Conservation (phyloP, 2,888 invertebrate species). For the Cephus spinipes region DNA sequence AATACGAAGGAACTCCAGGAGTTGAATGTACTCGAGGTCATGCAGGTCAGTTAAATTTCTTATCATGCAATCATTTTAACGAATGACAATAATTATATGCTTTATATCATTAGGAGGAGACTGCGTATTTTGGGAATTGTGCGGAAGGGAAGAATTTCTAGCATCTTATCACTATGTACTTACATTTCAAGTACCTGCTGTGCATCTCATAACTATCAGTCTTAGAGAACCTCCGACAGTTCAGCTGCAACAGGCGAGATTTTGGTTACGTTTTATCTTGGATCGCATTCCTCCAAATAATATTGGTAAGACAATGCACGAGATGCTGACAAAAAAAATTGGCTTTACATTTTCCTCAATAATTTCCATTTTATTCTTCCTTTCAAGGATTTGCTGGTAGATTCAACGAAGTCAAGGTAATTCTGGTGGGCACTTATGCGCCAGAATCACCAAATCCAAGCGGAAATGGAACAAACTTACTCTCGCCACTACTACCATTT, state of each 20-base stretch:
- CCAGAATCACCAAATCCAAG: constrained; percentile 59
- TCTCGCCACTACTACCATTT: constrained; percentile 58
- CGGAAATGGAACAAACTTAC: constrained; percentile 53
- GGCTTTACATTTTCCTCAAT: not conserved
- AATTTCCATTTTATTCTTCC: not conserved
- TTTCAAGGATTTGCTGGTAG: constrained; percentile 60
- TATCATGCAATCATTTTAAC: not conserved
- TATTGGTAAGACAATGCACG: constrained; percentile 66
- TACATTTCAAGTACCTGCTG: constrained; percentile 66
- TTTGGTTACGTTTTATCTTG: constrained; percentile 82
- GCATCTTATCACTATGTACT: constrained; percentile 80
- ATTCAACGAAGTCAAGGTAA: constrained; percentile 58
- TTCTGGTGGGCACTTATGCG: constrained; percentile 63
- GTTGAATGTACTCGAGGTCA: constrained; percentile 62
- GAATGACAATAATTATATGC: not conserved
- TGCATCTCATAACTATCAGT: constrained; percentile 77
- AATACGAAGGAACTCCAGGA: constrained; percentile 63
- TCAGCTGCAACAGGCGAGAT: constrained; percentile 76
- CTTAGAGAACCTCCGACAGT: constrained; percentile 76
- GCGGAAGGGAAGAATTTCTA: constrained; percentile 80
- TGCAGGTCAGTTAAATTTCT: constrained; percentile 47
- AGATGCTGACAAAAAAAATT: not conserved
- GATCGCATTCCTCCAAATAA: constrained; percentile 74
- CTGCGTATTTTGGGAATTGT: constrained; percentile 78
- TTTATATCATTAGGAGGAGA: constrained; percentile 61